phyloP scores from a whole-genome alignment of 2,113 vertebrate genomes.

The Ctenomys sociabilis region DNA sequence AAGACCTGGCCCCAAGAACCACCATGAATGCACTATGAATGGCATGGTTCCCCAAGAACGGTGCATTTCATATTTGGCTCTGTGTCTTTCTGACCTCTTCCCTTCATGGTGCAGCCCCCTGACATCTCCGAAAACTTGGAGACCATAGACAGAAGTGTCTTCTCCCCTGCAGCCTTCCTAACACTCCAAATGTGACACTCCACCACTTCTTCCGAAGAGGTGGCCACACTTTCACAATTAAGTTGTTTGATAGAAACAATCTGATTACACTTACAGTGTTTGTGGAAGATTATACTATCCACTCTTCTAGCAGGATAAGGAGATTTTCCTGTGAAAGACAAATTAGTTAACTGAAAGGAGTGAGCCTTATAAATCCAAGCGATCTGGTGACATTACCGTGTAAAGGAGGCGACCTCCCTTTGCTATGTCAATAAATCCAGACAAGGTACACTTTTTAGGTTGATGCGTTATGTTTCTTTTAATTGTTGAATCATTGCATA shows the following conservation, averaged over 20 bases:
- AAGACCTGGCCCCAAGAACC: neutral
- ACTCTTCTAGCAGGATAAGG: neutral
- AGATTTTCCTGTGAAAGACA: conserved; percentile 1
- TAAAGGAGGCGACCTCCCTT: neutral
- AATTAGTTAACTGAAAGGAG: neutral
- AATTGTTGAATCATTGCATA: neutral
- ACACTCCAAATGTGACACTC: neutral
- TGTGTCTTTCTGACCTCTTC: neutral
- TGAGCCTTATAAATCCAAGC: neutral
- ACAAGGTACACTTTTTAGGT: neutral
- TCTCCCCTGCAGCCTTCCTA: neutral
- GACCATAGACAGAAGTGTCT: neutral
- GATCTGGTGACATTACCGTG: neutral
- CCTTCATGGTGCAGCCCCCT: neutral
- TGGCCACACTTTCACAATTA: neutral
- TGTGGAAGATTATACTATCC: neutral
- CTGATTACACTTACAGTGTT: neutral
- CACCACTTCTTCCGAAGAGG: neutral
- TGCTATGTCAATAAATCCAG: neutral
- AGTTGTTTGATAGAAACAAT: conserved; percentile 2
- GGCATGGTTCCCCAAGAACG: neutral
- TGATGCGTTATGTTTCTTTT: conserved; percentile 1
- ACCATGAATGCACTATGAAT: neutral
- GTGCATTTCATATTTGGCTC: neutral
- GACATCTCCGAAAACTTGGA: neutral